phyloP scores from a whole-genome alignment of 2,888 invertebrate species.

The Dorcus hopei region DNA sequence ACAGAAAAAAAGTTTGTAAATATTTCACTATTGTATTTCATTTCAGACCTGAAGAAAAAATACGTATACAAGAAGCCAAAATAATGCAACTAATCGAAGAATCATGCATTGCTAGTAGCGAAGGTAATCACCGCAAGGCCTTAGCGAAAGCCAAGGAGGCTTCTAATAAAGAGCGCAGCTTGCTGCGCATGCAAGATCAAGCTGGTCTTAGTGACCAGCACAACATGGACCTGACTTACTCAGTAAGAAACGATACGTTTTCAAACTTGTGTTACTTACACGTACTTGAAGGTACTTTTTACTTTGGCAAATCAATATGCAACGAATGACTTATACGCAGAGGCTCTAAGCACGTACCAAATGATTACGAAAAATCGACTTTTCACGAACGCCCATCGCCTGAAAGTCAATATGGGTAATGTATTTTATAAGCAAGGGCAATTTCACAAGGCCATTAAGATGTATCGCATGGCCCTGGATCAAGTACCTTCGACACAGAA shows the following conservation, averaged over 20 bases:
- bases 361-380: constrained; percentile 90
- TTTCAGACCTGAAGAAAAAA: constrained; percentile 83
- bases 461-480: constrained; percentile 98
- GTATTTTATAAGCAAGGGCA: constrained; percentile 93
- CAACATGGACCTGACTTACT: constrained; percentile 93
- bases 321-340: constrained; percentile 90
- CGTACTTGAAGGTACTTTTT: constrained; percentile 74
- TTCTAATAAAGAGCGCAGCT: constrained; percentile 83
- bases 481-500: constrained; percentile 92
- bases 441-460: constrained; percentile 92
- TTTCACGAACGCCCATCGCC: constrained; percentile 88
- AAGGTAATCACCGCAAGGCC: constrained; percentile 63
- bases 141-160: constrained; percentile 96
- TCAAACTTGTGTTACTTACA: background rate
- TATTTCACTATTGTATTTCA: too few relatives aligned
- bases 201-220: constrained; percentile 84
- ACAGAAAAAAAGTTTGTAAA: too few relatives aligned
- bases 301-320: constrained; percentile 95
- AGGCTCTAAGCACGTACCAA: constrained; percentile 94
- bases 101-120: constrained; percentile 70
- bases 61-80: constrained; percentile 82
- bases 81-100: constrained; percentile 89
- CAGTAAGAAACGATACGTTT: constrained; percentile 55
- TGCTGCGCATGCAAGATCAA: constrained; percentile 90
- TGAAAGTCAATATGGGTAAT: constrained; percentile 98